Base-by-base conservation (phyloP, 2,113 vertebrate species). In the Oreocharis arfaki region DNA sequence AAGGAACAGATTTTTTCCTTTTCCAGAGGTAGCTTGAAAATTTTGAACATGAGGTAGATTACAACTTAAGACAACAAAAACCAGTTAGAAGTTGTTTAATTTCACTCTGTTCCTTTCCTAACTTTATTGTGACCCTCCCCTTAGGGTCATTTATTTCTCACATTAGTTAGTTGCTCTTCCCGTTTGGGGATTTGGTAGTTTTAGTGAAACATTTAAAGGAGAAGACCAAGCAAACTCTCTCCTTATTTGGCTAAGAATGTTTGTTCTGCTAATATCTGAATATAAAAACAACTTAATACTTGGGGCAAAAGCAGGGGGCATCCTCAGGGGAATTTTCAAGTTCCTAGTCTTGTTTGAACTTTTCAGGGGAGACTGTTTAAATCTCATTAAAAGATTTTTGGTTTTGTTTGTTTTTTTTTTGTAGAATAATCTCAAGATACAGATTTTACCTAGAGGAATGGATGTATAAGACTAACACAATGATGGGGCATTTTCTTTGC, bases 221-320 rank as follows among this genome's bases (percentile, higher is more conserved):
- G 49, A 95, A 88, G 84, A 96, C 60, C 60, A 94, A 95, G 95
- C 44, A 96, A 97, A 89, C 56, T 79, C 68, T 95, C 78, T 96
- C 94, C 95, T 96, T 97, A 96, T 97, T 96, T 95, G 95, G 96
- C 80, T 92, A 92, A 95, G 94, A 95, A 95, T 95, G 89, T 73
- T 93, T 89, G 81, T 93, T 95, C 94, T 95, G 73, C 73, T 95
- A 95, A 92, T 84, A 95, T 94, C 86, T 95, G 80, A 90, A 87
- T 78, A 71, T n/a, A 87, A 94, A 96, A 96, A 84, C 91, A 97
- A 91, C 69, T 53, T 81, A 94, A 95, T 95, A 71, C 84, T 95
- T 96, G 84, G 76, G 89, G 84, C 41, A 95, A 94, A 95, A 94
- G 56, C 56, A 94, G 84, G 56, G 56, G 77, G 73, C 52, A 81